A percentile compares a stretch with the other conserved stretches of the same genome.
Evolutionary conservation across 1,140 invertebrate genomes (phyloP).

Genomic region (Acromyrmex heyeri): DNA sequence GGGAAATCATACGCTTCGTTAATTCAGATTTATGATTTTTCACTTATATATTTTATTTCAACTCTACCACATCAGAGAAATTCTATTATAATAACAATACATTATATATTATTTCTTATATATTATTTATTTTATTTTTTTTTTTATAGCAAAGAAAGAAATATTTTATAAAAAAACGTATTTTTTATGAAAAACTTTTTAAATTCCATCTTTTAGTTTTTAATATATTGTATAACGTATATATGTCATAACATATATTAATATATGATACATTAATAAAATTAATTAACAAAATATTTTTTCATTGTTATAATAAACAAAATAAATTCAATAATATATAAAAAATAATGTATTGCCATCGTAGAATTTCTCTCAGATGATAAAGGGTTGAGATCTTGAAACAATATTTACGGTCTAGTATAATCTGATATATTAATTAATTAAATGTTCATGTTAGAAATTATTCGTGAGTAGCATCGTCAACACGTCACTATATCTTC

Average conservation of each 20-base stretch:
- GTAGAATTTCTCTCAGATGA: too few relatives aligned
- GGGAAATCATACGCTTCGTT: conserved; percentile 1
- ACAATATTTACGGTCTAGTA: too few relatives aligned
- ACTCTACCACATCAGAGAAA: neutral
- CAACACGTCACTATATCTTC: conserved; percentile 28
- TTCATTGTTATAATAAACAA: too few relatives aligned
- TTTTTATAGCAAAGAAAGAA: neutral
- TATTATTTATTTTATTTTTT: neutral
- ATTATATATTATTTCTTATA: too few relatives aligned
- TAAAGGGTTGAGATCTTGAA: too few relatives aligned
- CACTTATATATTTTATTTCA: neutral
- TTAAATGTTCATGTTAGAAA: conserved; percentile 15
- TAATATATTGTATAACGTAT: neutral
- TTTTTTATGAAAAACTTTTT: too few relatives aligned
- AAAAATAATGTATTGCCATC: too few relatives aligned
- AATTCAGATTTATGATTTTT: conserved; percentile 11
- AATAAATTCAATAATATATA: too few relatives aligned
- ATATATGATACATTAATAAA: too few relatives aligned
- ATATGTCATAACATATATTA: neutral
- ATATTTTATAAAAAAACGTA: neutral
- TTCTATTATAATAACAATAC: too few relatives aligned
- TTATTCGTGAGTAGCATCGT: neutral
- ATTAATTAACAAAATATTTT: too few relatives aligned
- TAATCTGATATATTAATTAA: conserved; percentile 2
- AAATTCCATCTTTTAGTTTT: neutral